A percentile compares a stretch with the other conserved stretches of the same genome.
Evolutionary conservation across 2,888 invertebrate species (phyloP).

Genomic region (Priocnemis perturbator): DNA sequence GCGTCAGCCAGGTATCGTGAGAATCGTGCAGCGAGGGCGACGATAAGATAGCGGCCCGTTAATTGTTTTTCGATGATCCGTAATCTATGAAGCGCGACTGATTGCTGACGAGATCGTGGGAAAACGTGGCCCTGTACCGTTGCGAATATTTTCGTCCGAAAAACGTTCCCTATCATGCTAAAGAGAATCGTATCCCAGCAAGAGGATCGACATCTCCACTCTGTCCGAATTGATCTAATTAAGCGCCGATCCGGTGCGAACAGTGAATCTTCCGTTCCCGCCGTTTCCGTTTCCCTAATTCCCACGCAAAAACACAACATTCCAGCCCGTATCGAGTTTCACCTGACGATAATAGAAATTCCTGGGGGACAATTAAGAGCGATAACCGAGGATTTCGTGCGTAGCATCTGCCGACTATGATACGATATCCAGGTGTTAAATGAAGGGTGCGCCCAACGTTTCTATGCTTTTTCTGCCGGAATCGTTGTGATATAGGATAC

Average conservation of each 20-base stretch:
- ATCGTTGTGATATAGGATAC: constrained; percentile 45
- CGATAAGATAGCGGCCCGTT: background rate
- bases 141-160: too few species aligned
- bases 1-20: background rate
- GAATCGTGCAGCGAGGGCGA: background rate
- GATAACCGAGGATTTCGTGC: constrained; percentile 48
- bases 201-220: too few species aligned
- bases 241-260: too few species aligned
- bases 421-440: constrained; percentile 58
- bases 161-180: too few species aligned
- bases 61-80: constrained; percentile 6
- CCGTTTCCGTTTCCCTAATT: constrained; percentile 12
- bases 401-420: constrained; percentile 47
- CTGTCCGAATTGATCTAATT: too few species aligned
- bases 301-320: constrained; percentile 35
- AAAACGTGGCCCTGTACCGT: background rate
- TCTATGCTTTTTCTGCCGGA: constrained; percentile 33
- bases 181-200: too few species aligned
- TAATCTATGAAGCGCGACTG: background rate
- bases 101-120: background rate
- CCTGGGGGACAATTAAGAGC: constrained; percentile 42
- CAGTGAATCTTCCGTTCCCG: too few species aligned
- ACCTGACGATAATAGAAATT: constrained; percentile 27
- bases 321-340: background rate
- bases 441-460: constrained; percentile 51